These are phyloP conservation scores for Ligdia adustata DNA, from an alignment of 2,888 invertebrate species.

Conservation along the genomic window DNA sequence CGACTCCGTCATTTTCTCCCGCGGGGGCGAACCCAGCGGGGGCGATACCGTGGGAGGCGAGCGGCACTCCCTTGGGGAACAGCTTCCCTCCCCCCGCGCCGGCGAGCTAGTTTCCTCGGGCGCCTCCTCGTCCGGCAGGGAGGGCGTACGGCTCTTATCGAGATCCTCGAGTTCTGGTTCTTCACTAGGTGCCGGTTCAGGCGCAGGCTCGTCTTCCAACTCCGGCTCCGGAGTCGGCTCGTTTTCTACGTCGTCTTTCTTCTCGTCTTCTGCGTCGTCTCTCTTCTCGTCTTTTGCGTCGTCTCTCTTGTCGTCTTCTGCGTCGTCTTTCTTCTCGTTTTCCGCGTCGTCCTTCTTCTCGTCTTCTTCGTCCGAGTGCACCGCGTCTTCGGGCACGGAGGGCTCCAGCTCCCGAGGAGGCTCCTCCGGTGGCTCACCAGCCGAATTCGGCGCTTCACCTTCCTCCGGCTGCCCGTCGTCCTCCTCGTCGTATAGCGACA, in stretches of 20 bases:
- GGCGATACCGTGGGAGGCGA: constrained; percentile 1
- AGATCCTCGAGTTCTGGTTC: not conserved
- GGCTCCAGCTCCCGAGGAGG: no score
- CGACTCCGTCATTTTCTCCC: constrained; percentile 84
- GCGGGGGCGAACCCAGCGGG: constrained; percentile 36
- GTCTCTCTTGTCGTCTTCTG: no score
- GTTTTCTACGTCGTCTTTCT: no score
- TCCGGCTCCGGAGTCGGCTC: not conserved
- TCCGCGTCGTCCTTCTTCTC: not conserved
- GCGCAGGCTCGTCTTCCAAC: not conserved
- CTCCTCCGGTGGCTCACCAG: no score
- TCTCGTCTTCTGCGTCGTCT: no score
- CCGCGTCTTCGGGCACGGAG: no score
- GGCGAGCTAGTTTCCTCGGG: not conserved
- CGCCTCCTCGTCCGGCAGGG: constrained; percentile 38
- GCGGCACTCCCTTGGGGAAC: constrained; percentile 27
- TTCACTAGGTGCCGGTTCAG: not conserved
- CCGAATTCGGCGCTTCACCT: no score
- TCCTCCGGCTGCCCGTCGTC: constrained; percentile 38
- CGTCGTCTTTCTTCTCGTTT: not conserved
- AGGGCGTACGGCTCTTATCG: constrained; percentile 17
- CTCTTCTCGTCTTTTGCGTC: no score
- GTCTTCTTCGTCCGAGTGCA: no score
- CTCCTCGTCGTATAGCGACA: constrained; percentile 83
- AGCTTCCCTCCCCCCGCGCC: no score